Conservation (phyloP, 2,113 vertebrate species). For the Rhodinocichla rosea region DNA sequence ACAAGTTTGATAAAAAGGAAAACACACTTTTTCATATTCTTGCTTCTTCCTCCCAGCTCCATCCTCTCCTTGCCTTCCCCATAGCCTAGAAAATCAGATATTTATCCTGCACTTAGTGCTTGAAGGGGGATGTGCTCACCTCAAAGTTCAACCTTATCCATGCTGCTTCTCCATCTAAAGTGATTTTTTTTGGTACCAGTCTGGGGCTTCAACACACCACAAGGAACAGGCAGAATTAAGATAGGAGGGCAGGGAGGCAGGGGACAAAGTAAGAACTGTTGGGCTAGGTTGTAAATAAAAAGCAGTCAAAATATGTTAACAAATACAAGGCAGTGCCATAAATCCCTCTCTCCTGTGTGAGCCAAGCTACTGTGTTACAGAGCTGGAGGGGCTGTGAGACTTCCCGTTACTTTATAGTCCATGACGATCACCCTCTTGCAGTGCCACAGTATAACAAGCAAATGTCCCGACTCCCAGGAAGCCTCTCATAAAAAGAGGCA, state of each 20-base stretch:
- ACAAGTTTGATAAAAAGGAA: slow-evolving; percentile 17
- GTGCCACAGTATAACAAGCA: slow-evolving; percentile 51
- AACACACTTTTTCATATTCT: neutral
- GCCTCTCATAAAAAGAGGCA: slow-evolving; percentile 27
- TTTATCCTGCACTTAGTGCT: neutral
- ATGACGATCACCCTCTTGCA: slow-evolving; percentile 42
- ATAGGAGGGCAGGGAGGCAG: neutral
- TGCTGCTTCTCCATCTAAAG: neutral
- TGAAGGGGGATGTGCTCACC: neutral
- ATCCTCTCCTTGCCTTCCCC: neutral
- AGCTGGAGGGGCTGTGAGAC: slow-evolving; percentile 57
- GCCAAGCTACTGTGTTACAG: neutral
- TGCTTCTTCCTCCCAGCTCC: neutral
- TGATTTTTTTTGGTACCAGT: neutral
- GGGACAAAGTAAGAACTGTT: neutral
- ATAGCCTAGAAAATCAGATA: neutral
- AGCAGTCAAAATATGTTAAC: slow-evolving; percentile 44
- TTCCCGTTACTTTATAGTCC: slow-evolving; percentile 53
- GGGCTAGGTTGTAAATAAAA: slow-evolving; percentile 39
- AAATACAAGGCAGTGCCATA: slow-evolving; percentile 45
- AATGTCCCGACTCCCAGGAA: slow-evolving; percentile 51
- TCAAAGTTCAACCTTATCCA: neutral
- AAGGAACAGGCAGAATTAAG: neutral
- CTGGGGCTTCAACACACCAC: neutral
- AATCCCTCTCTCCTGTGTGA: slow-evolving; percentile 38